These are phyloP conservation scores for Coremacera marginata DNA, from an alignment of 2,888 invertebrate genomes.

Conservation along the genomic window DNA sequence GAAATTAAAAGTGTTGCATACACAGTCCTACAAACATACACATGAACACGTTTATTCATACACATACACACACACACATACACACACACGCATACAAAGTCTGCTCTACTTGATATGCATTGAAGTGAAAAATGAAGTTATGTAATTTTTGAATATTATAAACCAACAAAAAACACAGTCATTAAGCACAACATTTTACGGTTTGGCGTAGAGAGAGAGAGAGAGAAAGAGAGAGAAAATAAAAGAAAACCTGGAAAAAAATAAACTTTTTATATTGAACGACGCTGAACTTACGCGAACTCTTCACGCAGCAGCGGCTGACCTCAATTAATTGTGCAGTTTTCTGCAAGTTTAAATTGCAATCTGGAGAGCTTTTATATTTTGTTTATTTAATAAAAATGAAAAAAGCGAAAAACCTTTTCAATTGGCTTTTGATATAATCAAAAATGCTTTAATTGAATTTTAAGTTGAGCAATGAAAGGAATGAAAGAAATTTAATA, in stretches of 20 bases:
- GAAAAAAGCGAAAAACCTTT: background rate
- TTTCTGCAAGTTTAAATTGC: slow-evolving; percentile 44
- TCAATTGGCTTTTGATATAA: background rate
- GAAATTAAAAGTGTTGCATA: slow-evolving; percentile 15
- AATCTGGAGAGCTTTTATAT: slow-evolving; percentile 20
- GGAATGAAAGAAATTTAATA: too few relatives aligned
- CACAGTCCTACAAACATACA: background rate
- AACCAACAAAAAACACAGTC: background rate
- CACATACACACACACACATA: background rate
- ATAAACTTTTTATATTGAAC: background rate
- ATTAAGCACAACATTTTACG: too few relatives aligned
- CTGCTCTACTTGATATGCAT: background rate
- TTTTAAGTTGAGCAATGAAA: too few relatives aligned
- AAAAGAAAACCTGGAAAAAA: background rate
- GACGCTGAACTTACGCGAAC: background rate
- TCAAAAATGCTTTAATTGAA: too few relatives aligned
- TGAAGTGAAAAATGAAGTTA: background rate
- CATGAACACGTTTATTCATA: too few relatives aligned
- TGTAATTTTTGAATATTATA: background rate
- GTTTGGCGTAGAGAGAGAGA: too few relatives aligned
- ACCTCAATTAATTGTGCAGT: slow-evolving; percentile 41
- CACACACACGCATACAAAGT: background rate
- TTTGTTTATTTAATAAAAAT: slow-evolving; percentile 11
- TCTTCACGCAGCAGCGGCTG: background rate
- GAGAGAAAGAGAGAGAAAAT: too few relatives aligned